Evolutionary conservation across 2,888 invertebrate genomes (phyloP), one percentile per base, ranked within the genome.

Genomic region (Epirrita christyi): DNA sequence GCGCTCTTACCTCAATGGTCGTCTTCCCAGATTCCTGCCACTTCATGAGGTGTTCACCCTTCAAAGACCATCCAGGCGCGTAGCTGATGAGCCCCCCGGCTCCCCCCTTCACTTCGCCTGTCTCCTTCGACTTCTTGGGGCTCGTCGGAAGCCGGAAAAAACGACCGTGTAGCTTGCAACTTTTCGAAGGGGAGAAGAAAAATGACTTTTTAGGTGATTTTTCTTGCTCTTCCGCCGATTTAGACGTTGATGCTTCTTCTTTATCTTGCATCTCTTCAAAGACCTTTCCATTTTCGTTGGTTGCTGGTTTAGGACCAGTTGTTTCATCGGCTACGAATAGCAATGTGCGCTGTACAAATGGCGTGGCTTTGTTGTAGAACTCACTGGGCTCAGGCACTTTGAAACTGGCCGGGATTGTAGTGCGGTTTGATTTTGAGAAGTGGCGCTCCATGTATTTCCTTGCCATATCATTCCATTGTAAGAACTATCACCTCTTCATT

Each of bases 11-110:
- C 93, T 93, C 93, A 67, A 93, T 88, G 29, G 93, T 93, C 13
- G 92, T 93, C 76, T 93, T 93, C 46, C 93, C 93, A 15, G 93
- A 93, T 63, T 90, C 93, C 71, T 93, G 93, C 93, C 93, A 93
- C 83, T 93, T 93, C 85, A 93, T 93, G 57, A 93, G 93, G 73
- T 93, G 93, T 72, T 93, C 93, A 36, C 93, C 93, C 72, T 93
- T 93, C 66, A 93, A 83, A 51, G 93, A 93, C 93, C 93, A 93
- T 56, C 93, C 93, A 32, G 93, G 93, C 56, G 93, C 93, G 74
- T 93, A 93, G 81, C 93, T 93, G 82, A 93, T 93, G 63, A 93
- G 92, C 13, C 93, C 93, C 60, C 79, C 78, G 27, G 78, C 83
- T 9, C 75, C 75, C 56, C 81, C 82, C 54, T 75, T 70, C 41